Evolutionary conservation across 1,140 invertebrate species (phyloP).

Genomic region (Globodera rostochiensis): DNA sequence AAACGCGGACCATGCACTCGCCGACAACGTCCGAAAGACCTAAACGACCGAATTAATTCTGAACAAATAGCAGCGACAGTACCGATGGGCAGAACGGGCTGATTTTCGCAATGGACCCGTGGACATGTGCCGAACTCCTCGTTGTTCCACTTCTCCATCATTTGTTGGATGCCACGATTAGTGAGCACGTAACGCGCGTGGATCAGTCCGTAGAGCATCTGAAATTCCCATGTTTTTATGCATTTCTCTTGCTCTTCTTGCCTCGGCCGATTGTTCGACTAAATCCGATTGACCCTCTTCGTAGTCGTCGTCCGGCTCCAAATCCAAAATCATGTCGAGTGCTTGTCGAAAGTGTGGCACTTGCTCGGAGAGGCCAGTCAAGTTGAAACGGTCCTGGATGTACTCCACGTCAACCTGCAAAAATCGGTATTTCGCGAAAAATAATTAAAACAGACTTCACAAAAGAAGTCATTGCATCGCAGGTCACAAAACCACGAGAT

Average conservation of each 20-base stretch:
- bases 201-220: slow-evolving; percentile 99
- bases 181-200: slow-evolving; percentile 99
- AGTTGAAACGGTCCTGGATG: slow-evolving; percentile 99
- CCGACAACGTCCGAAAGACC: slow-evolving; percentile 96
- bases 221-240: background rate
- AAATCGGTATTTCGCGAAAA: background rate
- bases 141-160: slow-evolving; percentile 94
- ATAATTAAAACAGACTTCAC: slow-evolving; percentile 75
- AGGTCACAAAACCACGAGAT: slow-evolving; percentile 99
- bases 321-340: slow-evolving; percentile 97
- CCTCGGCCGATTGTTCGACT: slow-evolving; percentile 92
- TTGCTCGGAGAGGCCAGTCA: slow-evolving; percentile 97
- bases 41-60: slow-evolving; percentile 63
- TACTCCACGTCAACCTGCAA: slow-evolving; percentile 98
- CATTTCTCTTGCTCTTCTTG: background rate
- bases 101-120: slow-evolving; percentile 88
- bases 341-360: slow-evolving; percentile 99
- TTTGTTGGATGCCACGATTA: slow-evolving; percentile 96
- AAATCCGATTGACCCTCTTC: slow-evolving; percentile 96
- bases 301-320: slow-evolving; percentile 83
- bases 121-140: slow-evolving; percentile 98
- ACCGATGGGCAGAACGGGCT: slow-evolving; percentile 94
- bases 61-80: slow-evolving; percentile 33
- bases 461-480: slow-evolving; percentile 98
- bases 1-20: slow-evolving; percentile 98